Evolutionary conservation across 2,797 vertebrate species (phyloP), one percentile per base, ranked within the genome.

Genomic region (Synanceia verrucosa): DNA sequence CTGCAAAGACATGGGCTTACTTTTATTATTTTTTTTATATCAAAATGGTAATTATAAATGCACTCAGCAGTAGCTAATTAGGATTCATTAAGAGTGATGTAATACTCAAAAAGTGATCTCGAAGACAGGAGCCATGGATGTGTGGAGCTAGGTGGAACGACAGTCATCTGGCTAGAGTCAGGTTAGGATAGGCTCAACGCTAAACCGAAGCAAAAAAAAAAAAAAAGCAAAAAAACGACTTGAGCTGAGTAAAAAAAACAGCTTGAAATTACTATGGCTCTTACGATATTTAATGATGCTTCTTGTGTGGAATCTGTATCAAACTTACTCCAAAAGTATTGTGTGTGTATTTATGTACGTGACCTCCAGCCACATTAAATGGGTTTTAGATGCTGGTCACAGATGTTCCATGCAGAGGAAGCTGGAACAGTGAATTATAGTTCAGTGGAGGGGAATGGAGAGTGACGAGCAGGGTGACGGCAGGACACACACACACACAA

Each of bases 361-460:
- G 24, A 56, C 33, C 23, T 14, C 4, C 33, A 28, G 36, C 52
- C 34, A 36, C 47, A 46, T 57, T 50, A 29, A 47, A 68, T 19
- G 11, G 36, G 21, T 37, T 53, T 59, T 34, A 70, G 50, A 65
- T 58, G 58, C 48, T 2, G 4, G 47, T 55, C 9, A 19, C 41
- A 56, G 65, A 66, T 74, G 37, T 71, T 58, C 10, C 10, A 43
- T 50, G 37, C 36, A 61, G 48, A 66, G 58, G 56, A 76, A 64
- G 55, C 26, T 47, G 56, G 10, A 58, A 21, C 31, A 37, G 47
- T 65, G 46, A 62, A 47, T 50, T 11, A 37, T 5, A 24, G 55
- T 28, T 62, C 73, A 66, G 31, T 6, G 4, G 39, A 59, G 61
- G 24, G 59, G 50, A 73, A 57, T 13, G 2, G 57, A 48, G 55